Percentiles rank a stretch among this genome's conserved stretches.
Evolutionary conservation across 2,888 invertebrate species (phyloP).

Genomic region (Polyommatus icarus): DNA sequence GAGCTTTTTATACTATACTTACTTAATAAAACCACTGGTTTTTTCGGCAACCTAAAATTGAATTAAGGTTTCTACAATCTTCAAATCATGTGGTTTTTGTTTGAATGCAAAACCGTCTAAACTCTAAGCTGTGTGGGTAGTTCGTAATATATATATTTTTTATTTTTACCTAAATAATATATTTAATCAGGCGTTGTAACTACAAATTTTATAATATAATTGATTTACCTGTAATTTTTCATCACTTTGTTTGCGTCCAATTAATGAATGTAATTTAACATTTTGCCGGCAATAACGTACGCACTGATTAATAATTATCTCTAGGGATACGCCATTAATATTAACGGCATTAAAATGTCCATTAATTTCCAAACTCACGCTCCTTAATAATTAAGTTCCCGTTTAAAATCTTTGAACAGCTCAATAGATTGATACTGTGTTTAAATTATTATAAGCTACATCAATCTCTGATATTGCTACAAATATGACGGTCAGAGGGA

Average conservation of each 20-base stretch:
- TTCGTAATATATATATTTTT: too few relatives aligned
- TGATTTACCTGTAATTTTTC: neutral
- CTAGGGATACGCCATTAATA: conserved; percentile 5
- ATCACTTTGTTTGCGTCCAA: neutral
- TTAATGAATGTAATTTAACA: neutral
- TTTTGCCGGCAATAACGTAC: neutral
- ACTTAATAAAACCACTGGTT: too few relatives aligned
- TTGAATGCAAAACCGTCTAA: too few relatives aligned
- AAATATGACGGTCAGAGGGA: neutral
- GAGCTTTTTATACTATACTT: too few relatives aligned
- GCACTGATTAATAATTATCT: conserved; percentile 8
- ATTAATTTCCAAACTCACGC: neutral
- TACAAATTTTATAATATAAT: neutral
- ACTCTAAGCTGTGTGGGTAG: too few relatives aligned
- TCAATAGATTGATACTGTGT: neutral
- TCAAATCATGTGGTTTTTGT: too few relatives aligned
- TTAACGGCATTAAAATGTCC: conserved; percentile 9
- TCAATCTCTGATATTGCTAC: neutral
- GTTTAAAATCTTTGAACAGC: neutral
- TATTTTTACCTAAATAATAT: too few relatives aligned
- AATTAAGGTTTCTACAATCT: too few relatives aligned
- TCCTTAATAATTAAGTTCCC: neutral
- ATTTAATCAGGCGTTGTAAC: too few relatives aligned
- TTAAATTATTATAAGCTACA: neutral
- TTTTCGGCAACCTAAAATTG: too few relatives aligned